phyloP scores from a whole-genome alignment of 2,888 invertebrate genomes.

The Apamea anceps region DNA sequence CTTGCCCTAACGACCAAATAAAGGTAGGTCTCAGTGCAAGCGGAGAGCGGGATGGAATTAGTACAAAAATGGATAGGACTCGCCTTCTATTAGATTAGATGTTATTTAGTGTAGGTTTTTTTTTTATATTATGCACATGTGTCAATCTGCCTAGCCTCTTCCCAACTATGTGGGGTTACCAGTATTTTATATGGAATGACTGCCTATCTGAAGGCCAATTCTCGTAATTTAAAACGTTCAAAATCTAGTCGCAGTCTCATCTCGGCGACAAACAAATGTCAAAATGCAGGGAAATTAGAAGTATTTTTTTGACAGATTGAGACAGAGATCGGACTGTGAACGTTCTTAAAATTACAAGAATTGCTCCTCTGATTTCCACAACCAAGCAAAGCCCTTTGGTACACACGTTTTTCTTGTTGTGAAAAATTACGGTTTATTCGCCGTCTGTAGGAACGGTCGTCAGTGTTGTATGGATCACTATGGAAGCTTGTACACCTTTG shows the following conservation, averaged over 20 bases:
- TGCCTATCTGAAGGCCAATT: background rate
- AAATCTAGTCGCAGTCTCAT: too few species aligned
- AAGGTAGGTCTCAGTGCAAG: conserved; percentile 46
- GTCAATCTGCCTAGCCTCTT: background rate
- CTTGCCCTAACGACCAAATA: conserved; percentile 66
- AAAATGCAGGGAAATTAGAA: too few species aligned
- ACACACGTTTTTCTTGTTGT: too few species aligned
- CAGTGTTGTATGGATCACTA: too few species aligned
- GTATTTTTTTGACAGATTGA: too few species aligned
- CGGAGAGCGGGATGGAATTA: conserved; percentile 14
- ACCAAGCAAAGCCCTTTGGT: too few species aligned
- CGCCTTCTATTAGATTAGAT: background rate
- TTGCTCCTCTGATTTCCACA: background rate
- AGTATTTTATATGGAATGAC: background rate
- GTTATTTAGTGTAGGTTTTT: background rate
- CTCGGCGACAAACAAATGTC: too few species aligned
- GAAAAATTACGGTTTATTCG: too few species aligned
- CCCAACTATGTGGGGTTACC: background rate
- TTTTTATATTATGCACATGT: background rate
- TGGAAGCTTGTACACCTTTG: background rate
- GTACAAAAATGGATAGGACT: background rate
- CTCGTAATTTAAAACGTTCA: too few species aligned
- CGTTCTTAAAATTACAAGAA: too few species aligned
- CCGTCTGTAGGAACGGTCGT: too few species aligned
- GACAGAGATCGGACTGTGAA: too few species aligned